Conservation (phyloP, 2,113 vertebrate genomes). For the Pangasianodon gigas region DNA sequence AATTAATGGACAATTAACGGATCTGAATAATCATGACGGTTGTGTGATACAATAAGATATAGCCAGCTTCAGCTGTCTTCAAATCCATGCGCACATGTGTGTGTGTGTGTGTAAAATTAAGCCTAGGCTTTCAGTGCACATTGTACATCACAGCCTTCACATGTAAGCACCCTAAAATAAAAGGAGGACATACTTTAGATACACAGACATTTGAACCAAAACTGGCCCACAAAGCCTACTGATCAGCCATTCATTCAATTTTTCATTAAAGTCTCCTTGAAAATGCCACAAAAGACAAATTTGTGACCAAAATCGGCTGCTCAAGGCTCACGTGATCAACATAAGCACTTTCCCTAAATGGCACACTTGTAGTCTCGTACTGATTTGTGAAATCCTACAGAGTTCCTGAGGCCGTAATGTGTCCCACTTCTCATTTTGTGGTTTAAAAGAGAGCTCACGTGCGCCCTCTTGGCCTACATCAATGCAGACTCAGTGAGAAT, state of each 20-base stretch:
- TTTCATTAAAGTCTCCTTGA: neutral
- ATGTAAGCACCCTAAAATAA: neutral
- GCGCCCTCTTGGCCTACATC: neutral
- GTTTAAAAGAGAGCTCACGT: neutral
- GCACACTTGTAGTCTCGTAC: neutral
- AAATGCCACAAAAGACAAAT: neutral
- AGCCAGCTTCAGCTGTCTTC: neutral
- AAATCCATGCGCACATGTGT: neutral
- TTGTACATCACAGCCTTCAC: neutral
- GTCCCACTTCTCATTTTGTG: neutral
- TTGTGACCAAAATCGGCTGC: neutral
- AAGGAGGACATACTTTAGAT: neutral
- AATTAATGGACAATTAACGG: conserved; percentile 39
- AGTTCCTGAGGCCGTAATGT: conserved; percentile 19
- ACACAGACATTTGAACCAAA: neutral
- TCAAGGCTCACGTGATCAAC: neutral
- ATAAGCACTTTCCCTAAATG: neutral
- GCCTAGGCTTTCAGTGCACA: neutral
- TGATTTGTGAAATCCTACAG: neutral
- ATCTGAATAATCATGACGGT: conserved; percentile 1
- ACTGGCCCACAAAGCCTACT: neutral
- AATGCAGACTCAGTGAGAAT: neutral
- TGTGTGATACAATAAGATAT: neutral
- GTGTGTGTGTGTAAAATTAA: neutral
- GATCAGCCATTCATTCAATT: neutral